Percentiles rank a stretch among this genome's conserved stretches.
Conservation (phyloP, 92 coral and sea anemone species). For the Umimayanthus kanabou region DNA sequence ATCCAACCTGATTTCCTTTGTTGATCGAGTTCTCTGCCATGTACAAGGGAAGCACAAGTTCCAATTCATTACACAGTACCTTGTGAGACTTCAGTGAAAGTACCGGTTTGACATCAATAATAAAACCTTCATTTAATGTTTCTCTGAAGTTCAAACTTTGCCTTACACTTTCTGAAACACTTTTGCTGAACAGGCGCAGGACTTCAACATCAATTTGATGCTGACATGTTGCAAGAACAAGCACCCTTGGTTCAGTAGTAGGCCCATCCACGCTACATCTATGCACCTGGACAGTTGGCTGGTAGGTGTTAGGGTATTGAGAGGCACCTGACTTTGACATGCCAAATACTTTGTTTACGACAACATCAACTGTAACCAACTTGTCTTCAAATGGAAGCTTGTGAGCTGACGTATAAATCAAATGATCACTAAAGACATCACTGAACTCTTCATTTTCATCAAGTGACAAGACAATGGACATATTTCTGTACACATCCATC, state of each 20-base stretch:
- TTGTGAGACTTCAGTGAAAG: neutral
- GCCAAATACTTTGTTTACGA: neutral
- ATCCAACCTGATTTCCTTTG: neutral
- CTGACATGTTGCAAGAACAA: constrained; percentile 24
- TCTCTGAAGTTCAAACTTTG: neutral
- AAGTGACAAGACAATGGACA: neutral
- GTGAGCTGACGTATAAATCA: neutral
- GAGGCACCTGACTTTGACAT: neutral
- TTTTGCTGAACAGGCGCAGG: neutral
- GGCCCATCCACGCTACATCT: neutral
- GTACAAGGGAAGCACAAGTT: constrained; percentile 18
- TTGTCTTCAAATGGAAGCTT: neutral
- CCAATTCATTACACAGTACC: constrained; percentile 3
- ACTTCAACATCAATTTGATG: constrained; percentile 23
- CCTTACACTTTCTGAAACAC: constrained; percentile 15
- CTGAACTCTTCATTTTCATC: neutral
- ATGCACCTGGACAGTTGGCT: neutral
- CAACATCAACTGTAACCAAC: neutral
- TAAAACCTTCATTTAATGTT: neutral
- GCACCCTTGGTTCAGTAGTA: neutral
- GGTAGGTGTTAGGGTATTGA: neutral
- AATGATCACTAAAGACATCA: neutral
- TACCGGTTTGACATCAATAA: neutral
- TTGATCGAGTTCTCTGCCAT: neutral
- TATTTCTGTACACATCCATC: neutral